These are phyloP conservation scores for Eulemur rubriventer DNA, from an alignment of 2,797 vertebrate species.

Conservation along the genomic window DNA sequence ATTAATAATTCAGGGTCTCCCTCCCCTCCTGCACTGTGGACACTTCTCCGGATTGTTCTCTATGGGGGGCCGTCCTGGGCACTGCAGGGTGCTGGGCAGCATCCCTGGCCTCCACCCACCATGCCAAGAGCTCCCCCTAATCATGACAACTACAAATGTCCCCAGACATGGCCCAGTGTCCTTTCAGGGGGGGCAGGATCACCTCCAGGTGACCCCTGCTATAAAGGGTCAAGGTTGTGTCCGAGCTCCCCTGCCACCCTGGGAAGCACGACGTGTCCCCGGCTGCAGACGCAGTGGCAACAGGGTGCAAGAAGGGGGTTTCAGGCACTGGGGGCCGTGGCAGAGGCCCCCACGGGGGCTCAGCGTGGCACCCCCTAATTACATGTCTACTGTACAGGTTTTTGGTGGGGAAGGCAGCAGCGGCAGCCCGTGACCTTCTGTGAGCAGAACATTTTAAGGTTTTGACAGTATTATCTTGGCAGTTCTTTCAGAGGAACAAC, in stretches of 20 bases:
- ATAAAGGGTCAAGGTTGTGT: background rate
- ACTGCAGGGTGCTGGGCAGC: background rate
- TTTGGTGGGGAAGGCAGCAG: background rate
- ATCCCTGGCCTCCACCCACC: background rate
- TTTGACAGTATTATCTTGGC: background rate
- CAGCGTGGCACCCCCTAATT: accelerated
- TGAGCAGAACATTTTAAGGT: background rate
- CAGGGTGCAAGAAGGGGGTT: background rate
- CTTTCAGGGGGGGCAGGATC: background rate
- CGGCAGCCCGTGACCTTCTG: background rate
- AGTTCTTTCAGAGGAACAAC: background rate
- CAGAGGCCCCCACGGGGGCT: background rate
- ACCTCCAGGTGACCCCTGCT: background rate
- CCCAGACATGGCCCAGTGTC: background rate
- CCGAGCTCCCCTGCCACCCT: background rate
- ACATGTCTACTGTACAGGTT: accelerated
- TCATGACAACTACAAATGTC: background rate
- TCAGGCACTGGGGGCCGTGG: accelerated
- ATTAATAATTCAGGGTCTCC: background rate
- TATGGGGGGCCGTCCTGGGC: background rate
- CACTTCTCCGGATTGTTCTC: too few relatives aligned
- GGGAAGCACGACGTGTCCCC: background rate
- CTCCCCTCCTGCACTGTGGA: background rate
- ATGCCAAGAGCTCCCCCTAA: background rate
- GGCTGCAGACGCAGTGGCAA: accelerated